Evolutionary conservation across 2,888 invertebrate genomes (phyloP).

Genomic region (Cataglyphis rosenhaueri): DNA sequence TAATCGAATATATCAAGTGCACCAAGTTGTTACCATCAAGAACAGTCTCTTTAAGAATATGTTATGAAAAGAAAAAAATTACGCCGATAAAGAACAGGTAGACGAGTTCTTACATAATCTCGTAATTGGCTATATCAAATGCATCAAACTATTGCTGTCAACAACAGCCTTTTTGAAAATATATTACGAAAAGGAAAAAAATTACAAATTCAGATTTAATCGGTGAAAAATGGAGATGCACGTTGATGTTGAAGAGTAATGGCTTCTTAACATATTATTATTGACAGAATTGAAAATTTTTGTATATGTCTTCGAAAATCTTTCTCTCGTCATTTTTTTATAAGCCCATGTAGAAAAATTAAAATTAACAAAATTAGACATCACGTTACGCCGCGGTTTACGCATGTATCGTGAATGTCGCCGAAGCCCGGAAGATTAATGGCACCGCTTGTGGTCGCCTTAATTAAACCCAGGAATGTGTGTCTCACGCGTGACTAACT

Average conservation of each 20-base stretch:
- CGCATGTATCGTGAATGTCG: slow-evolving; percentile 2
- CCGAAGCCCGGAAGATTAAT: slow-evolving; percentile 51
- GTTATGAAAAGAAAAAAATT: neutral
- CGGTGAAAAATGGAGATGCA: neutral
- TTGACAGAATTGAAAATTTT: neutral
- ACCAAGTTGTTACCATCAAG: neutral
- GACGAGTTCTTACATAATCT: neutral
- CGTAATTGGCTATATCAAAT: neutral
- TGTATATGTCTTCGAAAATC: neutral
- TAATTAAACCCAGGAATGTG: slow-evolving; percentile 66
- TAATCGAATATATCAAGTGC: neutral
- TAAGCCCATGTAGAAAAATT: neutral
- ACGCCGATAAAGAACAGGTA: neutral
- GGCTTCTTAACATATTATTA: neutral
- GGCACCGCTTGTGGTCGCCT: slow-evolving; percentile 55
- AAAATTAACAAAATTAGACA: slow-evolving; percentile 25
- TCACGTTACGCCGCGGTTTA: neutral
- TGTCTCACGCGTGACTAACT: slow-evolving; percentile 36
- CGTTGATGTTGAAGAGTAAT: neutral
- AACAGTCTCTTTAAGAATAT: neutral
- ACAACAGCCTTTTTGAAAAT: neutral
- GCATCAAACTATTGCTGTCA: neutral
- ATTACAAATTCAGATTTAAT: neutral
- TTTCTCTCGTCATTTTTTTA: neutral
- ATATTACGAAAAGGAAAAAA: neutral